These are phyloP conservation scores for Grammomys surdaster DNA, from an alignment of 2,113 vertebrate genomes.

Conservation along the genomic window DNA sequence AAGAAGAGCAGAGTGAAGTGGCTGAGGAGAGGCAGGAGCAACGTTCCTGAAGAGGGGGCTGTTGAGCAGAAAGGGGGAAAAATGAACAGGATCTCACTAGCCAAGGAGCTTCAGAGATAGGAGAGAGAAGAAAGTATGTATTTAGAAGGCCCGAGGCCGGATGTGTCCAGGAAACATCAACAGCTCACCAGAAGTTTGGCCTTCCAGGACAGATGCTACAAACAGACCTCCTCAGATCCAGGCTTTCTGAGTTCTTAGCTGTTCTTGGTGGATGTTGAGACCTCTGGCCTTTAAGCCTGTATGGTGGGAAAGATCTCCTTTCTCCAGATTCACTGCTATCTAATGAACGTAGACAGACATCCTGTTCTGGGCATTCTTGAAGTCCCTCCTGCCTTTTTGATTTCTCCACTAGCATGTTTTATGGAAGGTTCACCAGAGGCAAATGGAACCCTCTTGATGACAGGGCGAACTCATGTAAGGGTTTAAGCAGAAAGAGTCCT, in stretches of 20 bases:
- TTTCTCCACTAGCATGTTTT: not conserved
- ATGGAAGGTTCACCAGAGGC: not conserved
- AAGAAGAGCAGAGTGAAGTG: rapidly evolving
- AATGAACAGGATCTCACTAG: not conserved
- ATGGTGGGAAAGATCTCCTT: not conserved
- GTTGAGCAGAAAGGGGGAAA: not conserved
- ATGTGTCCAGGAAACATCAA: not conserved
- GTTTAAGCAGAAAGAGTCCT: not conserved
- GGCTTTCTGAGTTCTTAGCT: not conserved
- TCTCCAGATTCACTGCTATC: not conserved
- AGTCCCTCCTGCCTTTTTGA: not conserved
- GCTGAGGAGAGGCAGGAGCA: not conserved
- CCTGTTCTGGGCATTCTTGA: not conserved
- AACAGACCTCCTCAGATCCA: not conserved
- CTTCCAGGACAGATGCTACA: rapidly evolving
- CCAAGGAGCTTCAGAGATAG: rapidly evolving
- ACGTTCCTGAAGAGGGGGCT: not conserved
- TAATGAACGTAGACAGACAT: not conserved
- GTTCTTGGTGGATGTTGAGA: not conserved
- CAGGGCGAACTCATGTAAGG: not conserved
- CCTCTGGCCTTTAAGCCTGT: not conserved
- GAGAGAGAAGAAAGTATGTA: rapidly evolving
- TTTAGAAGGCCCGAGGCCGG: rapidly evolving
- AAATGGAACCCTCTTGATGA: not conserved
- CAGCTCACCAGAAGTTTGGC: not conserved